Evolutionary conservation across 2,888 invertebrate genomes (phyloP), one percentile per base, ranked within the genome.

Genomic region (Hofmannophila pseudospretella): DNA sequence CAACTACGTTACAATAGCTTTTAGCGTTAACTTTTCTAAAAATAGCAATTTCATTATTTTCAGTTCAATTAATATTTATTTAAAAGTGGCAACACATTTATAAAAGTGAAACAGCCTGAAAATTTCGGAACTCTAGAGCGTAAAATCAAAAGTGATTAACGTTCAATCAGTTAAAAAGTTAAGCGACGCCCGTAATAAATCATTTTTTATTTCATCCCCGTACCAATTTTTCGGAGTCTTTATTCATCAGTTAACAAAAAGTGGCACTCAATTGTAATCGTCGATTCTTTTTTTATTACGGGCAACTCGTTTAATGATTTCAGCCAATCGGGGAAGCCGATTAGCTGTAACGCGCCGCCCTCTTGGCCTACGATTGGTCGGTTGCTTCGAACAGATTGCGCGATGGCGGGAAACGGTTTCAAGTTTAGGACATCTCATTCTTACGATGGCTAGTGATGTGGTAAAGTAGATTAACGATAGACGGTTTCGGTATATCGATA

Each of bases 191-290:
- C 62, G 70, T 80, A 77, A 84, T 86, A 86, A 86, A 86, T 86
- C 85, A 86, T 82, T 81, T 79, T 81, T 76, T 79, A 78, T 81
- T 79, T 75, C 79, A 78, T 79, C 74, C 76, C 76, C 58, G 66
- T 68, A 72, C 68, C 73, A 76, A 78, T 77, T 78, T 80, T 76
- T 76, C 74, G 58, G 57, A 67, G 75, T 77, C 77, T 74, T 81
- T 82, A 82, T 85, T 85, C 85, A 81, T 84, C 81, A 84, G 81
- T 84, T 84, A 75, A 74, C 78, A 79, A 80, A 82, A 80, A 79
- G 74, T 76, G 75, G 74, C 82, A 80, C 75, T 81, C 84, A 81
- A 84, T 82, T 84, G 81, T 76, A 74, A 73, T 76, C 40, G 38
- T 42, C 36, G 43, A 40, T 51, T 61, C 65, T 79, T 71, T 74